phyloP scores from a whole-genome alignment of 2,113 vertebrate genomes.

The Benitochromis conjunctus region DNA sequence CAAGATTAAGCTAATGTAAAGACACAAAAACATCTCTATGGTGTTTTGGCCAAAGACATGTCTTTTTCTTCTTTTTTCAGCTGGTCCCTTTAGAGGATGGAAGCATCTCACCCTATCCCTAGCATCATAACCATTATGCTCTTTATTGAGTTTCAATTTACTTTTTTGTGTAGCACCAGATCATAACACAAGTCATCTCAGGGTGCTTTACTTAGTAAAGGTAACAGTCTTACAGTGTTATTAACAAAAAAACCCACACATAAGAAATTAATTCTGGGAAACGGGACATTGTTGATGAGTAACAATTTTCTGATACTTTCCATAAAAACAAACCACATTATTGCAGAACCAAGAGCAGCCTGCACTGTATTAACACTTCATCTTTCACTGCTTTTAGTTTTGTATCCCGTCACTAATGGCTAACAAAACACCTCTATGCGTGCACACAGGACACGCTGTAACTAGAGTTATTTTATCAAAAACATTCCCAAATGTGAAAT shows the following conservation, averaged over 20 bases:
- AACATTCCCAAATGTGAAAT: neutral
- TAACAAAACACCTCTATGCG: neutral
- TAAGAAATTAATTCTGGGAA: neutral
- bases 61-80: neutral
- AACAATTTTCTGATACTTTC: neutral
- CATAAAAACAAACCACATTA: neutral
- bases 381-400: neutral
- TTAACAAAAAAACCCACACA: neutral
- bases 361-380: neutral
- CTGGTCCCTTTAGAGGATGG: neutral
- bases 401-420: neutral
- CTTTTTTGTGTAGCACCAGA: neutral
- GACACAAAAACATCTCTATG: neutral
- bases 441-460: neutral
- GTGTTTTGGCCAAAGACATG: rapidly evolving
- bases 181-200: neutral
- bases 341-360: neutral
- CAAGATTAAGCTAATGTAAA: neutral
- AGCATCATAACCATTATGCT: rapidly evolving
- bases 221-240: neutral
- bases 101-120: neutral
- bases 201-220: neutral
- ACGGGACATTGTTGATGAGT: neutral
- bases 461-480: neutral
- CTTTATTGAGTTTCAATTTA: neutral